phyloP scores from a whole-genome alignment of 2,113 vertebrate genomes.

The Gadus chalcogrammus region DNA sequence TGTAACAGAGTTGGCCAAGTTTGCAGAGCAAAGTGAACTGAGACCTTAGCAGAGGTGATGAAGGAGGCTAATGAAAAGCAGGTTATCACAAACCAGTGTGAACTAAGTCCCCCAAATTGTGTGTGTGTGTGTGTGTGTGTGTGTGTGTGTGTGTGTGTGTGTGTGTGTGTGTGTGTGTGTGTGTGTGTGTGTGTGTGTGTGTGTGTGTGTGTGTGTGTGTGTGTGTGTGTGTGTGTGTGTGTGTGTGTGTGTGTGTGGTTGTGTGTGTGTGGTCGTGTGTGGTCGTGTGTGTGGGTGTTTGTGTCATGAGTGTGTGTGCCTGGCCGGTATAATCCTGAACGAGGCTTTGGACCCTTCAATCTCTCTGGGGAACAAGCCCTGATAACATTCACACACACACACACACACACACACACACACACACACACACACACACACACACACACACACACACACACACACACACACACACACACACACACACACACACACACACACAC shows the following conservation, averaged over 20 bases:
- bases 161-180: constrained; percentile 11
- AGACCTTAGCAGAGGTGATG: constrained; percentile 31
- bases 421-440: constrained; percentile 36
- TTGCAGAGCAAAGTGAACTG: constrained; percentile 32
- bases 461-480: constrained; percentile 26
- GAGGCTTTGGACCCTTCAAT: constrained; percentile 53
- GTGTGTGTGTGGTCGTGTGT: constrained; percentile 64
- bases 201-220: constrained; percentile 20
- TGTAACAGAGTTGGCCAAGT: constrained; percentile 34
- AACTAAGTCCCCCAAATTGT: constrained; percentile 48
- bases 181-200: constrained; percentile 5
- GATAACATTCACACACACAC: constrained; percentile 32
- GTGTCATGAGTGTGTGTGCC: constrained; percentile 57
- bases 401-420: constrained; percentile 35
- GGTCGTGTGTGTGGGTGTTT: constrained; percentile 1
- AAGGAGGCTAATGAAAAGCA: constrained; percentile 55
- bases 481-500: constrained; percentile 38
- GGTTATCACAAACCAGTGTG: constrained; percentile 61
- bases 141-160: constrained; percentile 8
- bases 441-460: constrained; percentile 25
- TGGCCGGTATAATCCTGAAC: constrained; percentile 41
- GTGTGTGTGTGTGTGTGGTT: constrained; percentile 35
- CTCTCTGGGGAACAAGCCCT: constrained; percentile 68
- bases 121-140: constrained; percentile 9
- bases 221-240: constrained; percentile 24